A percentile compares a stretch with the other conserved stretches of the same genome.
phyloP scores from a whole-genome alignment of 2,113 vertebrate species.

The Muntiacus muntjak region DNA sequence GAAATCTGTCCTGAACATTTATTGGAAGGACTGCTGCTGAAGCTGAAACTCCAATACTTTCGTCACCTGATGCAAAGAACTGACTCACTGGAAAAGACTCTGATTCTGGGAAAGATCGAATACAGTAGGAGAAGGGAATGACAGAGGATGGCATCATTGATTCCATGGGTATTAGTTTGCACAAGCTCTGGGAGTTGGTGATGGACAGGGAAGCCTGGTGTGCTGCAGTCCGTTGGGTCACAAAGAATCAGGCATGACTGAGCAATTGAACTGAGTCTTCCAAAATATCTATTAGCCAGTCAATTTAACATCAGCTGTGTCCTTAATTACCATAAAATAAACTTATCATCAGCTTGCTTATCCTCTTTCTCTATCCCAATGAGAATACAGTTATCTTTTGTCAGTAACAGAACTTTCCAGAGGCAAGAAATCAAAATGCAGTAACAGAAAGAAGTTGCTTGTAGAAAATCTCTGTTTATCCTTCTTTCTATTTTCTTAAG shows the following conservation, averaged over 20 bases:
- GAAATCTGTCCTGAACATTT: neutral
- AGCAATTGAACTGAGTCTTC: neutral
- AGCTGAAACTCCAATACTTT: neutral
- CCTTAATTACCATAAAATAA: neutral
- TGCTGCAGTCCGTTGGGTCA: neutral
- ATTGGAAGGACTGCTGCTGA: neutral
- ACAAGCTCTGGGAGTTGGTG: neutral
- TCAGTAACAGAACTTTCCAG: neutral
- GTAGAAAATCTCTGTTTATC: neutral
- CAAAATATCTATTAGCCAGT: neutral
- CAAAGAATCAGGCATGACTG: neutral
- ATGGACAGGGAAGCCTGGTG: neutral
- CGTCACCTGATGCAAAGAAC: neutral
- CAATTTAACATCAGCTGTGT: neutral
- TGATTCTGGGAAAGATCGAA: neutral
- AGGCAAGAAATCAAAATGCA: conserved; percentile 2
- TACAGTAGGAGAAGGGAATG: neutral
- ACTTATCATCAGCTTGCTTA: neutral
- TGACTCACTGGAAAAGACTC: neutral
- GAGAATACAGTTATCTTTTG: neutral
- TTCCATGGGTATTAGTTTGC: neutral
- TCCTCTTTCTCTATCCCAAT: neutral
- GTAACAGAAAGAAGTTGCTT: neutral
- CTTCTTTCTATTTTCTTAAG: conserved; percentile 12
- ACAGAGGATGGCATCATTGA: neutral